Evolutionary conservation across 2,797 vertebrate species (phyloP).

Genomic region (Sebastes dallii): DNA sequence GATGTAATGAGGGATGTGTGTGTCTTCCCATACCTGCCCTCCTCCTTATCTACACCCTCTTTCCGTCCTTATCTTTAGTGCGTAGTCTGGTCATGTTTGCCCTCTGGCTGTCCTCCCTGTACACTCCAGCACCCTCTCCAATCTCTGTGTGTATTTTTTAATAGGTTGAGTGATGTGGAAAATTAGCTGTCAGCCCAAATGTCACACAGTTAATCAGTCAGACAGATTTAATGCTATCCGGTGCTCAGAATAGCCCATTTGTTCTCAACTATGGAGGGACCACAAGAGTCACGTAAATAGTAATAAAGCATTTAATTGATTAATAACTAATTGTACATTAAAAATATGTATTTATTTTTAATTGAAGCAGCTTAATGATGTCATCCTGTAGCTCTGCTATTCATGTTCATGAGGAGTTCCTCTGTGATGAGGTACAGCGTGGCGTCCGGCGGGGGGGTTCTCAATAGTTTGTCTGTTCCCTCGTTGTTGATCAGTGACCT

Average conservation of each 20-base stretch:
- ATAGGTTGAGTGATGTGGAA: slow-evolving; percentile 39
- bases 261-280: background rate
- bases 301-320: too few relatives aligned
- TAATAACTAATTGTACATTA: too few relatives aligned
- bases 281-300: too few relatives aligned
- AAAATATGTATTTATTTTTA: too few relatives aligned
- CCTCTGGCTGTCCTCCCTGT: slow-evolving; percentile 41
- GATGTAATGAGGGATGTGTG: slow-evolving; percentile 17
- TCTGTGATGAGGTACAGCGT: too few relatives aligned
- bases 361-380: too few relatives aligned
- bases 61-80: slow-evolving; percentile 16
- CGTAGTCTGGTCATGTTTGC: slow-evolving; percentile 38
- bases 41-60: slow-evolving; percentile 6
- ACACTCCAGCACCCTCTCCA: background rate
- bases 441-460: too few relatives aligned
- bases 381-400: too few relatives aligned
- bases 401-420: too few relatives aligned
- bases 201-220: slow-evolving; percentile 27
- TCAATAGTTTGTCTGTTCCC: too few relatives aligned
- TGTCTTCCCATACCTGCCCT: slow-evolving; percentile 9
- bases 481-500: too few relatives aligned
- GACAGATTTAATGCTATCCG: slow-evolving; percentile 5
- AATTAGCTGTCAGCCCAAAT: slow-evolving; percentile 48
- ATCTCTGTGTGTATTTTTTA: background rate
- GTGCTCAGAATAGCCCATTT: background rate